phyloP scores from a whole-genome alignment of 2,888 invertebrate genomes.

The Phragmatobia fuliginosa region DNA sequence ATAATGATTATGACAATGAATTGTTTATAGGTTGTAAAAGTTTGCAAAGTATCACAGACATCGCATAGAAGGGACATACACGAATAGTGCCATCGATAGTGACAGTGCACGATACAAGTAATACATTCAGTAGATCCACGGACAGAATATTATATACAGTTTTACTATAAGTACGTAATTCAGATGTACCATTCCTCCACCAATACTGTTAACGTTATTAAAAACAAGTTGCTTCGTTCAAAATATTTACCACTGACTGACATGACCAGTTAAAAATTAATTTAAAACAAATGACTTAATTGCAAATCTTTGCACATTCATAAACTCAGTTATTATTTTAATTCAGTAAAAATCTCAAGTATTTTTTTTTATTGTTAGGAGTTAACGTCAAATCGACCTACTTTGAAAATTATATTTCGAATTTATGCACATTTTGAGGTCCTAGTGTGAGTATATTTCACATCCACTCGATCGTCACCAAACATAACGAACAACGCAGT shows the following conservation, averaged over 20 bases:
- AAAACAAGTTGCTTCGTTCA: neutral
- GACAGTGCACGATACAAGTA: conserved; percentile 36
- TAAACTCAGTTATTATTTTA: neutral
- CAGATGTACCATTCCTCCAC: conserved; percentile 10
- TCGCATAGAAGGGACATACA: conserved; percentile 26
- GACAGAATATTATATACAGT: conserved; percentile 20
- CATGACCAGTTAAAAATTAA: neutral
- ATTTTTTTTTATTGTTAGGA: neutral
- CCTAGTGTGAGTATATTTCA: too few species aligned
- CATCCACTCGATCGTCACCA: too few species aligned
- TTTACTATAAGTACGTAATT: neutral
- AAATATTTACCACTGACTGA: neutral
- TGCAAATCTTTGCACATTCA: neutral
- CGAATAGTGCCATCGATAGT: conserved; percentile 39
- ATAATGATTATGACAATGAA: conserved; percentile 32
- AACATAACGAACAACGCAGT: too few species aligned
- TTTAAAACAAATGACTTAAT: neutral
- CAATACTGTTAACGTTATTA: conserved; percentile 2
- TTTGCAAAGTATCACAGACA: conserved; percentile 20
- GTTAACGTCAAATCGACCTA: neutral
- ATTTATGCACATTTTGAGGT: neutral
- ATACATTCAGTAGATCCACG: conserved; percentile 11
- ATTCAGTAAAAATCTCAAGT: too few species aligned
- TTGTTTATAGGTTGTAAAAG: conserved; percentile 17
- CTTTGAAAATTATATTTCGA: neutral